These are phyloP conservation scores for Urechis unicinctus DNA, from an alignment of 2,888 invertebrate species.

Conservation along the genomic window DNA sequence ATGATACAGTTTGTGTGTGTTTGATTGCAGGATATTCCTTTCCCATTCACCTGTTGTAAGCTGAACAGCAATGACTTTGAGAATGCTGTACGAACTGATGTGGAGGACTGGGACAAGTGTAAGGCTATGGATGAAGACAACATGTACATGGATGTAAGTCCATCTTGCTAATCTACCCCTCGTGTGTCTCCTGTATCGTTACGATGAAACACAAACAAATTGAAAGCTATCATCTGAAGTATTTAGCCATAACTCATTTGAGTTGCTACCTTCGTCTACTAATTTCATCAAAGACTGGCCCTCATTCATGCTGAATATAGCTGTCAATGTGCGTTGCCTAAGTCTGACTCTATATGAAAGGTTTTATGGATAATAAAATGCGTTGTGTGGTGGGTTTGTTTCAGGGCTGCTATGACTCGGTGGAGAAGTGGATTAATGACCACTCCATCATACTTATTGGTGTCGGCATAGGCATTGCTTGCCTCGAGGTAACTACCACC, in stretches of 20 bases:
- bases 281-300: no score
- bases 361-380: no score
- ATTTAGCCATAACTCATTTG: no score
- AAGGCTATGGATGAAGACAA: conserved; percentile 3
- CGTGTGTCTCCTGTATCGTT: no score
- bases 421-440: conserved; percentile 65
- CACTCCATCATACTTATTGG: conserved; percentile 76
- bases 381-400: no score
- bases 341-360: no score
- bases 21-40: background rate
- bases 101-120: background rate
- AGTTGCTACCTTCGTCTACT: no score
- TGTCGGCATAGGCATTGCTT: conserved; percentile 75
- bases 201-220: no score
- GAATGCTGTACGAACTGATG: background rate
- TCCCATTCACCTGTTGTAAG: conserved; percentile 7
- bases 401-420: conserved; percentile 68
- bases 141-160: background rate
- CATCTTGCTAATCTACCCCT: no score
- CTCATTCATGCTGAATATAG: no score
- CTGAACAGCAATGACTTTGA: background rate
- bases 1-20: background rate
- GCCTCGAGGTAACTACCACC: conserved; percentile 72
- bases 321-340: no score
- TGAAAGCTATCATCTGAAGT: no score